These are phyloP conservation scores for Myiozetetes cayanensis DNA, from an alignment of 2,113 vertebrate species.

Conservation along the genomic window DNA sequence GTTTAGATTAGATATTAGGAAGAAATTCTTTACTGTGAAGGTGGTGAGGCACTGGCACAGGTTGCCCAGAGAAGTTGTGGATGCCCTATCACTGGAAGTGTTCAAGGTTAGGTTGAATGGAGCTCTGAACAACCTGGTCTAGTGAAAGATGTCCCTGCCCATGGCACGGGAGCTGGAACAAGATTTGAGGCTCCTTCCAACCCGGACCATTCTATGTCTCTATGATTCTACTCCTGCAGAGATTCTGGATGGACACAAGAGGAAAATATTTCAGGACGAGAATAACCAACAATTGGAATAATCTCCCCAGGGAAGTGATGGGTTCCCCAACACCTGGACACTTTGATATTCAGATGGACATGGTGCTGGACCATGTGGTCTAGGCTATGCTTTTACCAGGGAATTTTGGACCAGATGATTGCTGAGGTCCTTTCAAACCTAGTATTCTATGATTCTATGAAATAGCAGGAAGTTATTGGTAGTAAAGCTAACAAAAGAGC, in stretches of 20 bases:
- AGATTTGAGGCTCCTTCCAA: neutral
- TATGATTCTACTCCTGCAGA: neutral
- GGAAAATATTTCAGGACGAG: neutral
- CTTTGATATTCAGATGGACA: neutral
- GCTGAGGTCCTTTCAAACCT: neutral
- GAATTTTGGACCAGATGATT: neutral
- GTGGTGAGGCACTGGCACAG: neutral
- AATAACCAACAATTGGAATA: neutral
- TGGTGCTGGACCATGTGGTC: neutral
- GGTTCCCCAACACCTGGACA: neutral
- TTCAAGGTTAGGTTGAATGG: neutral
- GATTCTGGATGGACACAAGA: neutral
- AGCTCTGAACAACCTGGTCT: neutral
- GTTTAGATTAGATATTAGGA: neutral
- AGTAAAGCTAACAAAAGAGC: neutral
- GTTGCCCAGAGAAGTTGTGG: neutral
- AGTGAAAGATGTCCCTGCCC: neutral
- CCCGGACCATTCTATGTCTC: neutral
- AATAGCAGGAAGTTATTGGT: neutral
- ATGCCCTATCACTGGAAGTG: neutral
- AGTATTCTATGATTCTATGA: neutral
- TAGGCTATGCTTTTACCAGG: neutral
- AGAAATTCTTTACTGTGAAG: neutral
- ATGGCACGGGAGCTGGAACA: fast-evolving
- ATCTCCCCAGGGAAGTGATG: neutral